phyloP scores from a whole-genome alignment of 2,113 vertebrate species.

The Urocitellus parryii region DNA sequence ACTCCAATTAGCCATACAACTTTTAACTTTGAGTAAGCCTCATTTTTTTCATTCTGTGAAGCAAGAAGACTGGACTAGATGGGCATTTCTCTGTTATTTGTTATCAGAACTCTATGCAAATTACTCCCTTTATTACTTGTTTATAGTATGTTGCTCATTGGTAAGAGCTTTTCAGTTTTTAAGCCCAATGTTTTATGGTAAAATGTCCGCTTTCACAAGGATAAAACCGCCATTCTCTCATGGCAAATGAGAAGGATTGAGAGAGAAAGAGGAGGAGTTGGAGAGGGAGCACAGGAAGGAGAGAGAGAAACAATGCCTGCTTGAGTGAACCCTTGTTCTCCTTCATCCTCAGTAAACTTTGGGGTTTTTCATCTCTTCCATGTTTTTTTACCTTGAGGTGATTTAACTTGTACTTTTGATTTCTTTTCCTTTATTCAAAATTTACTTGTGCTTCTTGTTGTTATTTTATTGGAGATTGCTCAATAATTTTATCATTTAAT shows the following conservation, averaged over 20 bases:
- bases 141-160: neutral
- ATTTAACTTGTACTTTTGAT: neutral
- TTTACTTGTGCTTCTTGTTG: neutral
- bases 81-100: too few relatives aligned
- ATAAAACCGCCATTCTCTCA: neutral
- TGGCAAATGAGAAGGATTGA: neutral
- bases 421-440: neutral
- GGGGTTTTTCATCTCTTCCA: neutral
- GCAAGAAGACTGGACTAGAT: neutral
- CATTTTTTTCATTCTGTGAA: neutral
- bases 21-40: neutral
- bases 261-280: neutral
- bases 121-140: neutral
- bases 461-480: neutral
- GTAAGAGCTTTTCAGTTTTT: neutral
- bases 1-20: neutral
- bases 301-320: neutral
- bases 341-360: neutral
- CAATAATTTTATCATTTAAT: neutral
- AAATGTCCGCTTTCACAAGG: neutral
- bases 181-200: neutral
- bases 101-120: neutral
- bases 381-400: neutral
- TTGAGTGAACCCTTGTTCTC: neutral
- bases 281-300: neutral